Conservation (phyloP, 2,888 invertebrate species). For the Brachyopa scutellaris region DNA sequence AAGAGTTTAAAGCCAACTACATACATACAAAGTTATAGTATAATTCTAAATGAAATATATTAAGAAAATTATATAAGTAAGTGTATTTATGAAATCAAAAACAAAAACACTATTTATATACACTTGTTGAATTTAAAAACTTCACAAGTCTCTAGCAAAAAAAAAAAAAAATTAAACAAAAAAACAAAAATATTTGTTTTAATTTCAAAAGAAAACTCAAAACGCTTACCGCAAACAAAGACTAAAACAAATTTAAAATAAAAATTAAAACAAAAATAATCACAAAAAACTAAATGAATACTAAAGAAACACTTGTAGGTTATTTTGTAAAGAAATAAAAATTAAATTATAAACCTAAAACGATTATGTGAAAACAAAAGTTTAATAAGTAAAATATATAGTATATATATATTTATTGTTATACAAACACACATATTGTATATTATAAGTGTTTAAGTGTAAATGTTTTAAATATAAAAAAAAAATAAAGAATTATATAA, state of each 20-base stretch:
- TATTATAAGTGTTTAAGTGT: constrained; percentile 56
- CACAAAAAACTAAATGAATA: constrained; percentile 31
- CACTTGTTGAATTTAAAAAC: constrained; percentile 11
- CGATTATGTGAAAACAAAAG: constrained; percentile 7
- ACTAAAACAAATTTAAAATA: constrained; percentile 74
- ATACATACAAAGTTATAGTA: too few relatives aligned
- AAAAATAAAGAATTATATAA: constrained; percentile 17
- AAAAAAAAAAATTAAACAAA: too few relatives aligned
- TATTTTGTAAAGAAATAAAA: constrained; percentile 41
- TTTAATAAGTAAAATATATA: constrained; percentile 5
- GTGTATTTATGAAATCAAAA: background rate
- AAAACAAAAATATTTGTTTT: constrained; percentile 17
- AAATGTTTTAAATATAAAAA: constrained; percentile 47
- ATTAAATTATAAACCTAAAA: background rate
- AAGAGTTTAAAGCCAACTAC: too few relatives aligned
- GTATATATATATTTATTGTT: constrained; percentile 58
- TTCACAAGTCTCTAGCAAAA: constrained; percentile 19
- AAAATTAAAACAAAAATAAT: constrained; percentile 8
- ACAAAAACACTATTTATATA: too few relatives aligned
- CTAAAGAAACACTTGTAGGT: constrained; percentile 27
- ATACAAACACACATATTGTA: constrained; percentile 54
- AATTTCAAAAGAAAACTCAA: constrained; percentile 67
- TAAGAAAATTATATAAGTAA: too few relatives aligned
- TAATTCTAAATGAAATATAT: too few relatives aligned
- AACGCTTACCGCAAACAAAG: constrained; percentile 80